Base-by-base conservation (phyloP, 1,140 invertebrate species). In the Stratiolaelaps scimitus region DNA sequence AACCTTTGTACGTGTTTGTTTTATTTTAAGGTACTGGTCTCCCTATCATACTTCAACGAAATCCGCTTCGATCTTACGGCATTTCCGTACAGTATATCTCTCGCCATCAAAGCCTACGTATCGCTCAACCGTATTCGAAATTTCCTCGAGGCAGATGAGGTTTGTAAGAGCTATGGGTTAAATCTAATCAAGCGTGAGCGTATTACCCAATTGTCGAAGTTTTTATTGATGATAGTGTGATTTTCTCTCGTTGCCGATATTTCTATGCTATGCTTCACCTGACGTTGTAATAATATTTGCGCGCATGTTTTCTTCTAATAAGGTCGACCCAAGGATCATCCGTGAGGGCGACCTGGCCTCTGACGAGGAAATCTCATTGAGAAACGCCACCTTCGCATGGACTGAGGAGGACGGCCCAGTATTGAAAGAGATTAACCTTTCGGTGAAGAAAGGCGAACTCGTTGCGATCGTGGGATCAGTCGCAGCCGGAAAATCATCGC, bases 391-490 rank as follows among this genome's bases (percentile, higher is more conserved):
- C 7, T 70, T 70, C 47, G 26, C 69, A 13, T 70, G 69, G 69
- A 43, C 28, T 7, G 28, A 56, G 7, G 40, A 30, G n/a, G 68
- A 68, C 13, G 23, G 29, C 46, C 65, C 69, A 19, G 47, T 46
- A 6, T 43, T 75, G 19, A 67, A 45, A 2, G 68, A 72, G 64
- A 65, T 75, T 15, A 65, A 67, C 71, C 68, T 72, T 47, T 34
- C 65, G 34, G 67, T 72, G 34, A 68, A 77, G 76, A 4, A 70
- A 86, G 85, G 77, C n/a, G 76, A 85, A 75, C 64, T 79, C 6
- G 72, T 77, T 17, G 79, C 78, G 6, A 72, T 79, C 26, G 75
- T 82, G 17, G 79, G 76, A 13, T 72, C 74, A 64, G 79, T 81
- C 43, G 79, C 79, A 1, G 66, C 74, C 2, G 79, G 79, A 46